phyloP scores from a whole-genome alignment of 2,113 vertebrate species.

The Strix uralensis region DNA sequence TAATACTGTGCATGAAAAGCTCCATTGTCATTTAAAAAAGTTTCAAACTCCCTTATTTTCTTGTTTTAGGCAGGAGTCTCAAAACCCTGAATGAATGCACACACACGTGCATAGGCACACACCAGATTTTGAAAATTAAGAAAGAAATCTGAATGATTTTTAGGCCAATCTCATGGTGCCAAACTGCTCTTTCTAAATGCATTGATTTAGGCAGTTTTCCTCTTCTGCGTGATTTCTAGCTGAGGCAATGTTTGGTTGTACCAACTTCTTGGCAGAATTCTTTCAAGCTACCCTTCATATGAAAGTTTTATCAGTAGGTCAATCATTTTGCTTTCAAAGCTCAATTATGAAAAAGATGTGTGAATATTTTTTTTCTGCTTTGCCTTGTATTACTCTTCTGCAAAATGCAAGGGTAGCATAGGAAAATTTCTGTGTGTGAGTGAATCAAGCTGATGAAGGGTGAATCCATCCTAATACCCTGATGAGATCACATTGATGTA shows the following conservation, averaged over 20 bases:
- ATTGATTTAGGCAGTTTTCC: not conserved
- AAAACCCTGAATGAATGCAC: not conserved
- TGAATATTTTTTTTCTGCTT: not conserved
- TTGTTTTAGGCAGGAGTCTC: not conserved
- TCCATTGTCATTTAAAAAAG: not conserved
- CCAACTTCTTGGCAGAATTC: not conserved
- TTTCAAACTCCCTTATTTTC: not conserved
- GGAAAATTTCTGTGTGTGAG: not conserved
- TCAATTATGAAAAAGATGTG: not conserved
- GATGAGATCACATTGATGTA: constrained; percentile 24
- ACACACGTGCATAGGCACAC: rapidly evolving
- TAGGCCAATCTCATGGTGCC: not conserved
- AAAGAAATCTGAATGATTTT: not conserved
- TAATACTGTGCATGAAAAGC: not conserved
- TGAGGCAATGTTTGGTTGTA: not conserved
- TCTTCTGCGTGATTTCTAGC: not conserved
- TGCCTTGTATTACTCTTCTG: not conserved
- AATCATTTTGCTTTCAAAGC: not conserved
- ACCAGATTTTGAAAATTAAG: not conserved
- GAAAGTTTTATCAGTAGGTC: not conserved
- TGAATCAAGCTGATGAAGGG: not conserved
- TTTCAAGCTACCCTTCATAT: not conserved
- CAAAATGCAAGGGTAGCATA: not conserved
- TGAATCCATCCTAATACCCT: not conserved
- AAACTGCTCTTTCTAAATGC: not conserved